Conservation (phyloP, 2,797 vertebrate species). For the Gallinago stenura region DNA sequence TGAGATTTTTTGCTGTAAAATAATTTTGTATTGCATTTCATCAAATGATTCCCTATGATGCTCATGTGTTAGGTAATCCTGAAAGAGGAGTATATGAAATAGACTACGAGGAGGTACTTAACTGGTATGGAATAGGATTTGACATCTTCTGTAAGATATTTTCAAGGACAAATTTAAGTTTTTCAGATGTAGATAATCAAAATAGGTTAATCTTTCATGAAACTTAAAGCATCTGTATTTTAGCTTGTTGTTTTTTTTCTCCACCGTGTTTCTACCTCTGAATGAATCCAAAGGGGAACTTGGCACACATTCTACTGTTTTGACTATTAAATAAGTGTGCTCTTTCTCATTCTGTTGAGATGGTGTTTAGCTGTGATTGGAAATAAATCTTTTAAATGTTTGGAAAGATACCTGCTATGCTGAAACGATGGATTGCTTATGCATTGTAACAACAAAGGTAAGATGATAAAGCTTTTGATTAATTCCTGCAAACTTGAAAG, state of each 20-base stretch:
- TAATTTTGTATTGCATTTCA: conserved; percentile 76
- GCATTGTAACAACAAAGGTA: conserved; percentile 95
- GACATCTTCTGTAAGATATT: conserved; percentile 60
- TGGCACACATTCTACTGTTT: conserved; percentile 64
- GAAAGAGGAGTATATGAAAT: conserved; percentile 77
- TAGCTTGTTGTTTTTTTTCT: conserved; percentile 17
- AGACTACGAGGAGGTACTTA: conserved; percentile 72
- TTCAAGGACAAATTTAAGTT: conserved; percentile 71
- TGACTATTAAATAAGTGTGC: conserved; percentile 58
- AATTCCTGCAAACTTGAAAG: conserved; percentile 8
- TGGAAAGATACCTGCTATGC: conserved; percentile 77
- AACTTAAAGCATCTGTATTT: conserved; percentile 54
- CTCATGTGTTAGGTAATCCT: conserved; percentile 69
- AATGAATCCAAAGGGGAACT: conserved; percentile 64
- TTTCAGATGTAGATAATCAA: conserved; percentile 63
- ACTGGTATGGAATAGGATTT: conserved; percentile 71
- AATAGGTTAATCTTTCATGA: conserved; percentile 58
- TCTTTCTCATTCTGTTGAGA: conserved; percentile 49
- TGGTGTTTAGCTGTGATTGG: conserved; percentile 55
- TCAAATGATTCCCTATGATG: conserved; percentile 78
- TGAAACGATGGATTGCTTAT: conserved; percentile 90
- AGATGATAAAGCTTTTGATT: conserved; percentile 71
- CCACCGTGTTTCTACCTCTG: conserved; percentile 66
- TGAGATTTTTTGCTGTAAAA: conserved; percentile 64
- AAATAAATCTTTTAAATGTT: conserved; percentile 71